Evolutionary conservation across 2,888 invertebrate species (phyloP), one percentile per base, ranked within the genome.

Genomic region (Oasisia sp.): DNA sequence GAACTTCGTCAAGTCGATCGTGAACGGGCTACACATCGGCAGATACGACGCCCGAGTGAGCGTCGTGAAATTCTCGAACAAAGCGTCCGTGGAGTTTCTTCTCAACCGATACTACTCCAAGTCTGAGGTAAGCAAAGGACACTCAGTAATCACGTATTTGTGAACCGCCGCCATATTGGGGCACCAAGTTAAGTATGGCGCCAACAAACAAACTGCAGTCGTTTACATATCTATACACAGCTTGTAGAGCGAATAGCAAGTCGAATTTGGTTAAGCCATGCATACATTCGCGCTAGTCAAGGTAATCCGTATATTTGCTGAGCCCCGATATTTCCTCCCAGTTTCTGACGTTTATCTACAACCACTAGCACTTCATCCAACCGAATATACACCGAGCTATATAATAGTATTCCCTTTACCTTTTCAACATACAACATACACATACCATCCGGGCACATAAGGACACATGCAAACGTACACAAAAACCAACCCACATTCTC

Each of bases 61-160:
- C n/a, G 93, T 92, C 5, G 91, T 93, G n/a, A 92, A 92, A 7
- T 93, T 93, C 89, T 91, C 92, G 27, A 92, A 92, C 56, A 19
- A 38, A 3, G 93, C 89, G 2, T 89, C 27, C 27, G 92, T 92
- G 32, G 92, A 92, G 90, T 92, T 93, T 27, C 32, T 89, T 19
- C 89, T 93, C 14, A 45, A 92, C 91, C 8, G 19, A 74, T 74
- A 74, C 5, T 74, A 74, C n/a, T 74, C 74, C 14, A 74, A 74
- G 27, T 27, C 74, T 19, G 74, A 74, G 74, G 74, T 74, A 74
- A 74, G 74, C n/a, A 27, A 27, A 27, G 19, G 74, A 19, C 74
- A 74, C 7, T 27, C 19, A 7, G 74, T 74, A 74, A 56, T 38
- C 38, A 38, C 38, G 38, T 38, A 38, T 4, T 50, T 50, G 50